Base-by-base conservation (phyloP, 2,888 invertebrate genomes). In the Andrena trimmerana region DNA sequence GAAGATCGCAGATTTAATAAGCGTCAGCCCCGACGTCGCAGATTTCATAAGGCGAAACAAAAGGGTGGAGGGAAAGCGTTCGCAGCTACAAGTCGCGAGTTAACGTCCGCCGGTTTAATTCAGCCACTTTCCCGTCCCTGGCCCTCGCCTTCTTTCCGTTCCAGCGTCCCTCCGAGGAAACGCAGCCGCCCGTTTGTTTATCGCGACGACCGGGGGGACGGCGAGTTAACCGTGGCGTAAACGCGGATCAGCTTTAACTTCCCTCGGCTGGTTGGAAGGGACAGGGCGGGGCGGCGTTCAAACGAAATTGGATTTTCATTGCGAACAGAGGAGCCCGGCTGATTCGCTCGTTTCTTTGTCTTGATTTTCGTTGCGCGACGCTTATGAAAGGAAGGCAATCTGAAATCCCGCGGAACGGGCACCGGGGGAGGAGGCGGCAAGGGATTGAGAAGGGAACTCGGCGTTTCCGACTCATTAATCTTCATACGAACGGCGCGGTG, bases 291-390 rank as follows among this genome's bases (percentile, higher is more conserved):
- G 65, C 5, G 36, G 36, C 57, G 65, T 70, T 79, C 69, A 66
- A 79, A 75, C 79, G 66, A 70, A 76, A 80, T 80, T 80, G 71
- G 66, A 80, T 80, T 71, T 70, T 80, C 80, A 80, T 80, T 42
- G 71, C 66, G 24, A 52, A 31, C 24, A 29, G 80, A 60, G 65
- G n/a, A 52, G 33, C 29, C 68, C 68, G 42, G 65, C 73, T 81
- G 66, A 78, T 78, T 78, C 73, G 68, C 33, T 27, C 72, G 78
- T 67, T 72, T 50, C 72, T 72, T 78, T 67, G 67, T 67, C 65
- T 31, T 75, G 59, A 67, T 59, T 66, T 62, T 31, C 33, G 33
- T 63, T 63, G 24, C 62, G 33, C 72, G 67, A 72, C 36, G 68
- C 57, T 75, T 75, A 69, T 52, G 69, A 54, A 54, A 54, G 42